Conservation (phyloP, 1,140 invertebrate genomes). For the Aphaenogaster ashmeadi region DNA sequence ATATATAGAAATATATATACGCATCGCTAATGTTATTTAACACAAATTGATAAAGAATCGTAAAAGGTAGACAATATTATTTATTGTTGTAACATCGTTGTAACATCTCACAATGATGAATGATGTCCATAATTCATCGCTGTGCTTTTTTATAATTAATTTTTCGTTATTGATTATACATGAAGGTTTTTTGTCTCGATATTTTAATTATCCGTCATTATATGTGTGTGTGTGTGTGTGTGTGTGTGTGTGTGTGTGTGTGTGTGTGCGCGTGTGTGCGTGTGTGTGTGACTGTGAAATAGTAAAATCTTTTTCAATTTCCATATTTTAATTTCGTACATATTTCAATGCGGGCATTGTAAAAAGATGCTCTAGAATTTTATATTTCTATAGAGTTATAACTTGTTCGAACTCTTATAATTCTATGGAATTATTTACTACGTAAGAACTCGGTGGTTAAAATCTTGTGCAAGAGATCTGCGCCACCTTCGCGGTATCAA, state of each 20-base stretch:
- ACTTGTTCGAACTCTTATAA: constrained; percentile 23
- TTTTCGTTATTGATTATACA: not conserved
- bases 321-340: not conserved
- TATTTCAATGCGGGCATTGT: not conserved
- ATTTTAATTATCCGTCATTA: not conserved
- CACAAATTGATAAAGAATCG: constrained; percentile 56
- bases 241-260: no score
- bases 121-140: not conserved
- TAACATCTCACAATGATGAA: no score
- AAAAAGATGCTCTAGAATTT: not conserved
- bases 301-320: not conserved
- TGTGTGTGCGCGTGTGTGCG: no score
- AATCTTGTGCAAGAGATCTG: constrained; percentile 16
- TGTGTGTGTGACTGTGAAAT: not conserved
- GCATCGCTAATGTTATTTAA: constrained; percentile 45
- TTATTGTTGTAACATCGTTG: constrained; percentile 28
- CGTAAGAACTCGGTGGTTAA: constrained; percentile 31
- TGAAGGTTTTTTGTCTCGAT: not conserved
- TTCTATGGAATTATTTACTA: constrained; percentile 40
- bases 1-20: constrained; percentile 48
- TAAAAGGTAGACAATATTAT: constrained; percentile 64
- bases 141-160: constrained; percentile 5
- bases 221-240: no score
- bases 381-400: constrained; percentile 30
- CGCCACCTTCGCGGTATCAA: constrained; percentile 30